Percentiles rank a stretch among this genome's conserved stretches.
These are phyloP conservation scores for Aphelinus certus DNA, from an alignment of 1,140 invertebrate species.

Conservation along the genomic window DNA sequence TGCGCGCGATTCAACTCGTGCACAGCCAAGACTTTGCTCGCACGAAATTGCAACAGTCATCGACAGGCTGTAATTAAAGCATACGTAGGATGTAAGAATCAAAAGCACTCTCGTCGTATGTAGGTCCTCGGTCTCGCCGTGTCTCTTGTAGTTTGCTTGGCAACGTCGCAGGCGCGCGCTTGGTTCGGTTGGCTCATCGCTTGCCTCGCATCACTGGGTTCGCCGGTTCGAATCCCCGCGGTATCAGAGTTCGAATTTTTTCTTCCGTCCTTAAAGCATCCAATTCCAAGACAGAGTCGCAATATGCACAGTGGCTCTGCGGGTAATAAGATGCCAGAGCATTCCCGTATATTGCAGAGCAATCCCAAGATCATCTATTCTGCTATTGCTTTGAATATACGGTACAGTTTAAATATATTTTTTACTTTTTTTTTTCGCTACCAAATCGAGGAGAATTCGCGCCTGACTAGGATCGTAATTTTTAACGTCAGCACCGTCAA, in stretches of 20 bases:
- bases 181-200: not conserved
- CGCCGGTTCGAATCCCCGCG: slow-evolving; percentile 1
- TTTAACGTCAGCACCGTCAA: no score
- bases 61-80: no score
- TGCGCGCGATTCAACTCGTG: no score
- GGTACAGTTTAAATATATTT: not conserved
- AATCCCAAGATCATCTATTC: not conserved
- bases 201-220: not conserved
- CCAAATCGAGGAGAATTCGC: no score
- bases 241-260: not conserved
- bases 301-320: slow-evolving; percentile 8
- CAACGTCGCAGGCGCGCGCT: not conserved
- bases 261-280: not conserved
- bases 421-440: slow-evolving; percentile 7
- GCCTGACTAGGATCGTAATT: no score
- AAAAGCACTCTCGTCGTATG: no score
- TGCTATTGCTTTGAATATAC: slow-evolving; percentile 15
- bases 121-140: no score
- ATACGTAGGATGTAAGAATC: no score
- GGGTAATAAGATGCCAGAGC: slow-evolving; percentile 10
- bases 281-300: slow-evolving; percentile 26
- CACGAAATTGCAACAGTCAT: no score
- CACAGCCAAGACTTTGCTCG: no score
- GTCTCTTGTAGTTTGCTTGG: no score
- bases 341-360: slow-evolving; percentile 24